Conservation (phyloP, 2,888 invertebrate species). For the Eupsilia transversa region DNA sequence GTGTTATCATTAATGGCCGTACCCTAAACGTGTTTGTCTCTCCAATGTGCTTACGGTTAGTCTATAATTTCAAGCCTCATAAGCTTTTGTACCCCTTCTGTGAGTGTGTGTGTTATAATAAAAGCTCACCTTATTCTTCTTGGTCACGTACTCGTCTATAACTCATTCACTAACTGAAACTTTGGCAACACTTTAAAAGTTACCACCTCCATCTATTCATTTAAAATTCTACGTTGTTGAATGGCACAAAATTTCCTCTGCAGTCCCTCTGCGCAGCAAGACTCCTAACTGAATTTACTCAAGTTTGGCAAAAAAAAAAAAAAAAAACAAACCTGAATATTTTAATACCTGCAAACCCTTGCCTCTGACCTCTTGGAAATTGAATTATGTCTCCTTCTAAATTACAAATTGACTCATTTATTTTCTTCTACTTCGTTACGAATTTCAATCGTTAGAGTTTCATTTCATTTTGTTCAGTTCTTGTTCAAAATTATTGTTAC, state of each 20-base stretch:
- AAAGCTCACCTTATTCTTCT: conserved; percentile 27
- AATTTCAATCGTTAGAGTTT: conserved; percentile 33
- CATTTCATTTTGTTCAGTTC: conserved; percentile 13
- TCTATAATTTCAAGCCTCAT: conserved; percentile 14
- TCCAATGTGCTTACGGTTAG: conserved; percentile 13
- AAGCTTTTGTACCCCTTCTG: neutral
- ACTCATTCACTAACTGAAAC: conserved; percentile 49
- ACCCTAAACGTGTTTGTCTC: conserved; percentile 41
- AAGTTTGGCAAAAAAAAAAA: conserved; percentile 71
- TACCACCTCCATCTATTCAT: conserved; percentile 67
- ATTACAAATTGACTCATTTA: conserved; percentile 80
- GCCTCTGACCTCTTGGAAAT: conserved; percentile 71
- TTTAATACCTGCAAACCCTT: conserved; percentile 75
- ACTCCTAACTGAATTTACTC: conserved; percentile 71
- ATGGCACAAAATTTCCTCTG: conserved; percentile 70
- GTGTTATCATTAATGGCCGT: conserved; percentile 46
- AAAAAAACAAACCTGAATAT: conserved; percentile 79
- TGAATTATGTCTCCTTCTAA: conserved; percentile 78
- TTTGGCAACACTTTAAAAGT: conserved; percentile 56
- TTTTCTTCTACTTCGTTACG: conserved; percentile 60
- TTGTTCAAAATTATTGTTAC: conserved; percentile 16
- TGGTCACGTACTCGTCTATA: conserved; percentile 35
- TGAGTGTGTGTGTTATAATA: conserved; percentile 3
- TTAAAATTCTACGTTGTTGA: conserved; percentile 74
- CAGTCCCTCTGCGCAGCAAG: conserved; percentile 65